phyloP scores from a whole-genome alignment of 1,140 invertebrate species.

The Leptestheria dahalacensis region DNA sequence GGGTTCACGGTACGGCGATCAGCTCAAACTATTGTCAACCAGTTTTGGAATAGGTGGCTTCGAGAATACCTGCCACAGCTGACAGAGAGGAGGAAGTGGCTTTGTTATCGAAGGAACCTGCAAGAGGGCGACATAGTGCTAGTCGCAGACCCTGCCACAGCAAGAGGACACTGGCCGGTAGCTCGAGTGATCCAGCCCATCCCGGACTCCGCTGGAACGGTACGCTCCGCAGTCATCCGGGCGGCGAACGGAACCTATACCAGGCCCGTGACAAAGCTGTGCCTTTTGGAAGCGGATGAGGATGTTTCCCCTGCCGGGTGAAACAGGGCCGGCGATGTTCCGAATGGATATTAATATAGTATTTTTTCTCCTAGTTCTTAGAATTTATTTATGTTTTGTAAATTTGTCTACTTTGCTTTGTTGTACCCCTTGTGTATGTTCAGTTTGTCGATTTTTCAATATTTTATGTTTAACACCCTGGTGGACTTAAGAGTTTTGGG shows the following conservation, averaged over 20 bases:
- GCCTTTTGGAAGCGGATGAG: background rate
- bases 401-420: too few relatives aligned
- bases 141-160: background rate
- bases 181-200: background rate
- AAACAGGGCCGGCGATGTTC: background rate
- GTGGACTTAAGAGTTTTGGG: too few relatives aligned
- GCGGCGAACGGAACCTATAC: background rate
- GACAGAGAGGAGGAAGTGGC: background rate
- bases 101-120: background rate
- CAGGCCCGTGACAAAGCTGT: background rate
- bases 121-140: background rate
- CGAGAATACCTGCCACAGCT: slow-evolving; percentile 10
- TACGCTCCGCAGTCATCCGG: background rate
- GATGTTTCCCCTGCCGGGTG: background rate
- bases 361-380: too few relatives aligned
- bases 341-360: background rate
- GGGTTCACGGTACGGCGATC: too few relatives aligned
- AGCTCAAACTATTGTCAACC: slow-evolving; percentile 4
- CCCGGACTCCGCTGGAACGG: background rate
- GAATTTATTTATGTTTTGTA: too few relatives aligned
- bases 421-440: too few relatives aligned
- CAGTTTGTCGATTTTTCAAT: too few relatives aligned
- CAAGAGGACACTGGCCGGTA: background rate
- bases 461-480: too few relatives aligned
- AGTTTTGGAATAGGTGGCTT: slow-evolving; percentile 17